These are phyloP conservation scores for Turritopsis dohrnii DNA, from an alignment of 30 jellyfish, hydroid and myxozoan species.

Conservation along the genomic window DNA sequence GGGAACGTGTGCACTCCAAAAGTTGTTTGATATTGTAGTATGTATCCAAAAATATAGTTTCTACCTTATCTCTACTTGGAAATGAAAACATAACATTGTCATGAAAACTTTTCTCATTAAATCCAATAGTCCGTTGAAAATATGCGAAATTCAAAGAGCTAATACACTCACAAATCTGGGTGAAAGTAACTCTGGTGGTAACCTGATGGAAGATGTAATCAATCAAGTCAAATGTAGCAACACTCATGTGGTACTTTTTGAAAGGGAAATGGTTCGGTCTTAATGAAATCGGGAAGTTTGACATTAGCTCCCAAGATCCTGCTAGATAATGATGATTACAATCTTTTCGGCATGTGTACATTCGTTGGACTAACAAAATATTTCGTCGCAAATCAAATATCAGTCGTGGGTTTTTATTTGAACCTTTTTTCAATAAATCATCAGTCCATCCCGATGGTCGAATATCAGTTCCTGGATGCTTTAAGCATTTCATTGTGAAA, in stretches of 20 bases:
- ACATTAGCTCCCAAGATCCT: not conserved
- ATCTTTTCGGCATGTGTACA: not conserved
- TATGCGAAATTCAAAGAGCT: constrained; percentile 8
- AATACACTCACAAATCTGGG: not conserved
- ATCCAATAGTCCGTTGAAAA: constrained; percentile 3
- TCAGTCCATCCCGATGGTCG: constrained; percentile 13
- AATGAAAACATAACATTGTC: constrained; percentile 16
- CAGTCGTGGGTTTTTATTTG: not conserved
- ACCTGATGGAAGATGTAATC: constrained; percentile 1
- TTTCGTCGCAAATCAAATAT: constrained; percentile 5
- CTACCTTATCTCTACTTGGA: constrained; percentile 5
- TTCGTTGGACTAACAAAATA: constrained; percentile 1
- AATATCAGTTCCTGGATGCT: not conserved
- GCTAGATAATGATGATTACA: not conserved
- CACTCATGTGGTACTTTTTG: not conserved
- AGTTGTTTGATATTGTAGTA: constrained; percentile 5
- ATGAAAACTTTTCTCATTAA: not conserved
- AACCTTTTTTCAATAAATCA: not conserved
- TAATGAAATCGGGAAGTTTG: constrained; percentile 3
- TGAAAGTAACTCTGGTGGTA: not conserved
- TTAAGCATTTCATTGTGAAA: not conserved
- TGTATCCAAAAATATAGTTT: constrained; percentile 7
- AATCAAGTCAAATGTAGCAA: not conserved
- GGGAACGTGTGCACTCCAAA: not conserved
- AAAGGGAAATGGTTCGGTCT: constrained; percentile 12